phyloP scores from a whole-genome alignment of 1,140 invertebrate species.

The Dendrolimus kikuchii region DNA sequence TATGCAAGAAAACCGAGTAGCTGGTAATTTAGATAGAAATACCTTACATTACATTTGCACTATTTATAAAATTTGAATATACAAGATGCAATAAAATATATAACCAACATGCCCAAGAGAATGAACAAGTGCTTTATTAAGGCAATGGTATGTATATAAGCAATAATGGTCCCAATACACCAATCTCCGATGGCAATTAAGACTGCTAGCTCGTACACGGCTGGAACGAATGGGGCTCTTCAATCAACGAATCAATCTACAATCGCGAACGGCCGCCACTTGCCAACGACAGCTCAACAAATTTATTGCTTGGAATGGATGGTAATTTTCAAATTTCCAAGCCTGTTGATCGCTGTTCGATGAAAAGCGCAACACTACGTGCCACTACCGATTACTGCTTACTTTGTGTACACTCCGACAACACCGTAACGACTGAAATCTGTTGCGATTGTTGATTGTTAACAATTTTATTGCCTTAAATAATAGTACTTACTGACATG shows the following conservation, averaged over 20 bases:
- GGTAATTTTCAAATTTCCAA: constrained; percentile 63
- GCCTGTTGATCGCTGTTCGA: constrained; percentile 54
- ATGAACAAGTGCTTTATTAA: not conserved
- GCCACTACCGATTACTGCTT: constrained; percentile 21
- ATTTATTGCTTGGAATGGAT: constrained; percentile 56
- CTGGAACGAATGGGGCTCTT: constrained; percentile 65
- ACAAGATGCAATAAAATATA: too few species aligned
- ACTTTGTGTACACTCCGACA: constrained; percentile 16
- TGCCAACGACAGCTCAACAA: constrained; percentile 62
- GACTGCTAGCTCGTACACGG: constrained; percentile 44
- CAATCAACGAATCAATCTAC: constrained; percentile 70
- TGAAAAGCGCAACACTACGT: constrained; percentile 21
- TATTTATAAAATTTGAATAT: too few species aligned
- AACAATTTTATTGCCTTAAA: constrained; percentile 9
- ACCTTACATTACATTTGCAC: too few species aligned
- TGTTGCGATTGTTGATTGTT: constrained; percentile 6
- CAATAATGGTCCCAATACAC: constrained; percentile 34
- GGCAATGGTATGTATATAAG: not conserved
- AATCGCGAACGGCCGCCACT: constrained; percentile 61
- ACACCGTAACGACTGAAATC: constrained; percentile 13
- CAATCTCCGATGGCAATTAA: constrained; percentile 61
- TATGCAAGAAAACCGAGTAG: too few species aligned
- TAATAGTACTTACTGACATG: not conserved
- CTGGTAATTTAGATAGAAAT: too few species aligned
- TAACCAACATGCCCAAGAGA: too few species aligned